Evolutionary conservation across 2,113 vertebrate species (phyloP), one percentile per base, ranked within the genome.

Genomic region (Platichthys stellatus): DNA sequence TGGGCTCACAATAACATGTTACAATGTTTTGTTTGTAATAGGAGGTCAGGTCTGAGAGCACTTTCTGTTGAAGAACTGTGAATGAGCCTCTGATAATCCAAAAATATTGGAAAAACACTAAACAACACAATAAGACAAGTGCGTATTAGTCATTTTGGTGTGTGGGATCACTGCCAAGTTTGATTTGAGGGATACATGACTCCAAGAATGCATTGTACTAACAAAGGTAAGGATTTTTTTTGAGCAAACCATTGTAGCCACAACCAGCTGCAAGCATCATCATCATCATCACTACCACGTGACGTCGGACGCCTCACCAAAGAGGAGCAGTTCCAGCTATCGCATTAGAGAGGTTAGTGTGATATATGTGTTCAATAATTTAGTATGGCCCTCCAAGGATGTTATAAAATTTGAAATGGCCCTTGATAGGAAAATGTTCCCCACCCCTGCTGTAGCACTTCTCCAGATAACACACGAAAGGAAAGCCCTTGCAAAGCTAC

Each of bases 401-500:
- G 28, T 35, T 61, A 61, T 61, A 61, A 61, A 61, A 61, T 35
- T 35, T 61, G 28, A 61, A 61, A 35, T 11, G 59, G 28, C 59
- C 28, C 28, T 35, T 35, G 59, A 61, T 35, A 38, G 59, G 28
- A 20, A 61, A 61, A 38, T 20, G 28, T 38, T 38, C 59, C 28
- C 28, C 26, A 3, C 59, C 59, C 28, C 17, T 61, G 59, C 59
- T 53, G 64, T 67, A 78, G 82, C 69, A 67, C 71, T 72, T 53
- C 63, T 78, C 51, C 65, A 80, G 88, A 89, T 84, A 90, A 87
- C 71, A 72, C 45, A 75, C 28, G 66, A 53, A 84, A 40, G 71
- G 63, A 74, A 72, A 80, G 60, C 63, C 80, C 56, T 74, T 63
- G 71, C 57, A 80, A 86, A 88, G 84, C 87, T 88, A 77, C 76